Conservation (phyloP, 2,797 vertebrate genomes). For the Sparus aurata region DNA sequence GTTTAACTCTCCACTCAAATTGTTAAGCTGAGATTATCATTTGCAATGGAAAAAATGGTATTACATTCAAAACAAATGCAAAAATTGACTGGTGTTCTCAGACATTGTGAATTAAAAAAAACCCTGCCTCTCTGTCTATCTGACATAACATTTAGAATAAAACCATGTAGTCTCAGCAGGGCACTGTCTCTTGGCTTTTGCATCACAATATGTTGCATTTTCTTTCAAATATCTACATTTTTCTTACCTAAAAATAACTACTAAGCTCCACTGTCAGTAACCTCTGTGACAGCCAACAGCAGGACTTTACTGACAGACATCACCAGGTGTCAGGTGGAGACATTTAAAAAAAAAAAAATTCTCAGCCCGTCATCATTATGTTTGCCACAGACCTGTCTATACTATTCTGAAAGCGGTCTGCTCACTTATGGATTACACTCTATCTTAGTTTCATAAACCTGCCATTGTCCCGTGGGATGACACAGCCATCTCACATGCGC, state of each 20-base stretch:
- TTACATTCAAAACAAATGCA: too few relatives aligned
- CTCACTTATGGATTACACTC: background rate
- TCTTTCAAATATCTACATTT: constrained; percentile 14
- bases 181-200: constrained; percentile 23
- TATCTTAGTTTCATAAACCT: background rate
- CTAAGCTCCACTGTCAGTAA: background rate
- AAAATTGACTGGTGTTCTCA: background rate
- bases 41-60: too few relatives aligned
- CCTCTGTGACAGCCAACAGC: constrained; percentile 4
- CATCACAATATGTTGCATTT: background rate
- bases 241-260: constrained; percentile 28
- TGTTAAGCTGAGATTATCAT: too few relatives aligned
- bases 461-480: background rate
- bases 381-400: constrained; percentile 10
- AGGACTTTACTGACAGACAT: constrained; percentile 8
- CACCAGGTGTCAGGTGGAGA: background rate
- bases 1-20: too few relatives aligned
- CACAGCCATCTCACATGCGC: background rate
- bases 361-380: background rate
- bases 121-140: background rate
- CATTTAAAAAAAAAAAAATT: constrained; percentile 4
- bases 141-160: constrained; percentile 21
- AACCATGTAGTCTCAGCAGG: background rate
- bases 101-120: background rate
- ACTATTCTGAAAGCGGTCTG: background rate